Evolutionary conservation across 1,140 invertebrate species (phyloP).

Genomic region (Anastrepha obliqua): DNA sequence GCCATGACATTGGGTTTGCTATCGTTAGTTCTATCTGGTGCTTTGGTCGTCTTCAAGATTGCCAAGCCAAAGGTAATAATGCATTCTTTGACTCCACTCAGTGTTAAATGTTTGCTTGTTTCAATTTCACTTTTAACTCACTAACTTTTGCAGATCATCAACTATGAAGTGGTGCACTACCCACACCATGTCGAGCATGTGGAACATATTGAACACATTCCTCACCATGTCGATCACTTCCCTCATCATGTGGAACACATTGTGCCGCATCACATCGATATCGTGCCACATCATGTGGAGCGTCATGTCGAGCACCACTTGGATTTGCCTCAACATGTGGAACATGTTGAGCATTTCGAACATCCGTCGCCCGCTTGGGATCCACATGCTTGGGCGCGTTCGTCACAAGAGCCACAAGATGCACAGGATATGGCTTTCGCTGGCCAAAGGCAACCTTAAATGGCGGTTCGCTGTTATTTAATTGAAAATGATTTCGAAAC

Average conservation of each 20-base stretch:
- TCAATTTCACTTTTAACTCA: neutral
- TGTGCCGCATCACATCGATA: conserved; percentile 65
- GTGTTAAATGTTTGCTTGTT: neutral
- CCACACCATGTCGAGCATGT: conserved; percentile 80
- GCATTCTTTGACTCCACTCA: neutral
- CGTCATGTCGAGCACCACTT: conserved; percentile 75
- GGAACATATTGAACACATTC: conserved; percentile 75
- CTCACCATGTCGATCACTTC: conserved; percentile 65
- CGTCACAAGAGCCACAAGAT: conserved; percentile 73
- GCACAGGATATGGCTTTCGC: conserved; percentile 82
- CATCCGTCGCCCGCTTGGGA: conserved; percentile 79
- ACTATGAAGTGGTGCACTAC: conserved; percentile 89
- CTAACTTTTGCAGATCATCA: conserved; percentile 76
- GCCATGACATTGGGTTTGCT: conserved; percentile 88
- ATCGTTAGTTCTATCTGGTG: conserved; percentile 86
- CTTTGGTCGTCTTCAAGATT: conserved; percentile 88
- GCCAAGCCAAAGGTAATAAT: conserved; percentile 84
- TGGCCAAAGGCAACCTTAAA: conserved; percentile 75
- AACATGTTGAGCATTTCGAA: conserved; percentile 71
- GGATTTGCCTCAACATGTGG: conserved; percentile 65
- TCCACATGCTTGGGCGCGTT: conserved; percentile 72
- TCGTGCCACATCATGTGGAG: conserved; percentile 77
- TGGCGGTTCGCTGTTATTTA: neutral
- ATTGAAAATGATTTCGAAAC: neutral
- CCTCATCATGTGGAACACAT: conserved; percentile 75